Base-by-base conservation (phyloP, 2,888 invertebrate species). In the Melieria crassipennis region DNA sequence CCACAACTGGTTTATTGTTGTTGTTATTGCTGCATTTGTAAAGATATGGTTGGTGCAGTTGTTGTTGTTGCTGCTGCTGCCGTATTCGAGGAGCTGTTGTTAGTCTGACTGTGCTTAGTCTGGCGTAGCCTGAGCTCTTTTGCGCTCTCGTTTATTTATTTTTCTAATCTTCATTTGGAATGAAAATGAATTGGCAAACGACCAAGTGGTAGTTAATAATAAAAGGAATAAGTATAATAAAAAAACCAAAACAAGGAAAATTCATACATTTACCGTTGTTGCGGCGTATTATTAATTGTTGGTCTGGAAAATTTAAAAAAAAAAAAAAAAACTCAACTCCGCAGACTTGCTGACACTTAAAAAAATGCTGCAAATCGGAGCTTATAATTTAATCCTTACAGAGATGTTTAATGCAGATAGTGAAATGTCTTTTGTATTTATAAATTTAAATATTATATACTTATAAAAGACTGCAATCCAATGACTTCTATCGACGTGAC, bases 81-180 rank as follows among this genome's bases (percentile, higher is more conserved):
- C 43, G 3, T 58, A 42, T 43, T 30, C 30, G 30, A 30, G 30
- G 30, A 30, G 30, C 30, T 30, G 30, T 30, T 30, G 30, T 30
- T 30, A 30, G 30, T 30, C 30, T 30, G n/a, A 56, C 65, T 56
- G 43, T 65, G 56, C 13, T 56, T 62, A 9, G 10, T 30, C 46
- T 10, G 45, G n/a, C 30, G 43, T 13, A 16, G 11, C n/a, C 5
- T 57, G 56, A 57, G 47, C 16, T 13, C 16, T 42, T n/a, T 16
- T 64, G 48, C 64, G 13, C 48, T 57, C 45, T 16, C 50, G 46
- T 62, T 67, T 67, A 16, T 48, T 48, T 16, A 43, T 46, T 67
- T 75, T 79, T 78, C 79, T 79, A 80, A 78, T 80, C 79, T 80
- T 79, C 79, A 77, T 72, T 78, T 78, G 77, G 73, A 77, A 75